Percentiles rank a stretch among this genome's conserved stretches.
phyloP scores from a whole-genome alignment of 2,797 vertebrate species.

The Galaxias olidus region DNA sequence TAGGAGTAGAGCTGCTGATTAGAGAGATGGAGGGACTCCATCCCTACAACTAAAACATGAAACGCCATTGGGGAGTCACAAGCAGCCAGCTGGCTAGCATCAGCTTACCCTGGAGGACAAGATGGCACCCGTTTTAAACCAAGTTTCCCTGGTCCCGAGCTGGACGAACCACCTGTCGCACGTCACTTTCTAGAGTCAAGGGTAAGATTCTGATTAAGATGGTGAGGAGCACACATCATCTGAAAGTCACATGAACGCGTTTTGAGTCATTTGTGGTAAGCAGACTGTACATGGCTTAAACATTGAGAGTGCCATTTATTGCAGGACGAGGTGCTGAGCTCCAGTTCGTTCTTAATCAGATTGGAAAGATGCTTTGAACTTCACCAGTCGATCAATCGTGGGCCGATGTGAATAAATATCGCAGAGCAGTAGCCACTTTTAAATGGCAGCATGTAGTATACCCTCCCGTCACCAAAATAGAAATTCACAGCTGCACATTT shows the following conservation, averaged over 20 bases:
- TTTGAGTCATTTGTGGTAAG: too few species aligned
- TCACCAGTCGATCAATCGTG: too few species aligned
- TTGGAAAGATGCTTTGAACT: too few species aligned
- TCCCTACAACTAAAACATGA: slow-evolving; percentile 22
- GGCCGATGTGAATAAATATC: too few species aligned
- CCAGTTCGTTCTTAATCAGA: too few species aligned
- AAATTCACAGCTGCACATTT: slow-evolving; percentile 16
- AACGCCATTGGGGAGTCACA: background rate
- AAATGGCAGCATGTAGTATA: background rate
- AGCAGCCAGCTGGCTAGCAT: slow-evolving; percentile 13
- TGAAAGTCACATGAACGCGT: too few species aligned
- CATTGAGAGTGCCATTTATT: too few species aligned
- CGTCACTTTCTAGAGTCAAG: background rate
- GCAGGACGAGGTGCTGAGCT: too few species aligned
- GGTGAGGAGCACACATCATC: too few species aligned
- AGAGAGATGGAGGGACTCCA: slow-evolving; percentile 42
- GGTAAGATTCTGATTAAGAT: background rate
- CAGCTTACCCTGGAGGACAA: background rate
- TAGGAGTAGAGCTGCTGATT: slow-evolving; percentile 48
- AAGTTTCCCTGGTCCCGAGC: background rate
- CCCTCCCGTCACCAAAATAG: background rate
- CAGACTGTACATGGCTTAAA: too few species aligned
- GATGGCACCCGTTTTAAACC: background rate
- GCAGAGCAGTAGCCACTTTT: background rate
- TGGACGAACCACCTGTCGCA: too few species aligned